Evolutionary conservation across 2,797 vertebrate genomes (phyloP), one percentile per base, ranked within the genome.

Genomic region (Mionectes olivaceus): DNA sequence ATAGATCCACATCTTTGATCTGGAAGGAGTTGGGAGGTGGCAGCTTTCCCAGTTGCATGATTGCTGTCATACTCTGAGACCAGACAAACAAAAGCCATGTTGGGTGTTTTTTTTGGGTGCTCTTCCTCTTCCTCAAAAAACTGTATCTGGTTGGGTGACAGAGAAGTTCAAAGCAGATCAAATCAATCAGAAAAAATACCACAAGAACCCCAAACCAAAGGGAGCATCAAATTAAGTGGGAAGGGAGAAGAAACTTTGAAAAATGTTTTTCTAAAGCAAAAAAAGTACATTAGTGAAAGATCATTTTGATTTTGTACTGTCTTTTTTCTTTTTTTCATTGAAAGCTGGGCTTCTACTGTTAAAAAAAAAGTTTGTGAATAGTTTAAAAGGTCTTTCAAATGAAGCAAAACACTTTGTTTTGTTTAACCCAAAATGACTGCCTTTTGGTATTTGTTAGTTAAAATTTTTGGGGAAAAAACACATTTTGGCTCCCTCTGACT

Each of bases 1-100:
- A 69, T 63, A 56, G 65, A 84, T 84, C 44, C 65, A 39, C 39
- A 76, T 82, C 95, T 95, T 95, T 95, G 94, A 96, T 95, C 83
- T 96, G 27, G 39, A 91, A 88, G 50, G 59, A 89, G 9, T 6
- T 79, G 44, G 46, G 53, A 94, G 14, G n/a, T 75, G 39, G n/a
- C 28, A 53, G 55, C 69, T 94, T 83, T 86, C 32, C 61, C 55
- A 63, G 30, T 19, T 86, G 27, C 46, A 22, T 69, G 83, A 55
- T 46, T 91, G 16, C 73, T 96, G 65, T 91, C 65, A 59, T 86
- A 30, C 5, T 83, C 8, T 37, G 23, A 88, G 83, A 63, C 63
- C 35, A 37, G 59, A 44, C 24, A 32, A 11, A 25, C 60, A 59
- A 82, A 90, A 76, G 24, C 28, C 35, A 22, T 46, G 28, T 35